Conservation (phyloP, 1,140 invertebrate species). For the Diploscapter pachys region DNA sequence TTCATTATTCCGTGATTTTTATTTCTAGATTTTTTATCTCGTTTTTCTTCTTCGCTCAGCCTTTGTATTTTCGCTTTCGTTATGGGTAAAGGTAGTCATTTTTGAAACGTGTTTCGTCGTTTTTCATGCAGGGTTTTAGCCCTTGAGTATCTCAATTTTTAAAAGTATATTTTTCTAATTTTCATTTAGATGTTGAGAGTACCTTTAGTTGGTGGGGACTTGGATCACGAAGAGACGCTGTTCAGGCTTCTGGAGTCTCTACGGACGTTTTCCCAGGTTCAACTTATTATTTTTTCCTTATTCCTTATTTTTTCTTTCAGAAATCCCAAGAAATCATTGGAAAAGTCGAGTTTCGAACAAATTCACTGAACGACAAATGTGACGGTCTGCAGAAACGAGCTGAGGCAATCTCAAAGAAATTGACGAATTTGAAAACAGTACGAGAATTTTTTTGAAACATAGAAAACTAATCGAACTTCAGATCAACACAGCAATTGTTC, state of each 20-base stretch:
- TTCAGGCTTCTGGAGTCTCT: not conserved
- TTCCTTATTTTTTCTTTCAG: conserved; percentile 4
- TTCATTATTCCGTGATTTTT: no score
- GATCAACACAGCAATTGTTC: conserved; percentile 14
- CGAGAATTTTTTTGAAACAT: not conserved
- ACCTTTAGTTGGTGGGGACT: conserved; percentile 6
- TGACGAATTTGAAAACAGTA: conserved; percentile 9
- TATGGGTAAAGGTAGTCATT: no score
- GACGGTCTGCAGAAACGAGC: not conserved
- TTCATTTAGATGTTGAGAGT: not conserved
- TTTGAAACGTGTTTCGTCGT: no score
- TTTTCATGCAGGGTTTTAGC: no score
- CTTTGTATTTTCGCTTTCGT: no score
- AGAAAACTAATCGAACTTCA: not conserved
- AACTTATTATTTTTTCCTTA: not conserved
- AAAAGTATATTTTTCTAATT: not conserved
- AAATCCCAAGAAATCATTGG: conserved; percentile 20
- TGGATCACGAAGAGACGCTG: conserved; percentile 8
- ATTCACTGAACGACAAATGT: not conserved
- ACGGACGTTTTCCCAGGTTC: not conserved
- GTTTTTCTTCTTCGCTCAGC: no score
- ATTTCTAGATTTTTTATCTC: no score
- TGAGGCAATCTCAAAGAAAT: conserved; percentile 14
- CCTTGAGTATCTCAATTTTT: no score
- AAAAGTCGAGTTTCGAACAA: conserved; percentile 1